phyloP scores from a whole-genome alignment of 2,797 vertebrate genomes.

The Lerista edwardsae region DNA sequence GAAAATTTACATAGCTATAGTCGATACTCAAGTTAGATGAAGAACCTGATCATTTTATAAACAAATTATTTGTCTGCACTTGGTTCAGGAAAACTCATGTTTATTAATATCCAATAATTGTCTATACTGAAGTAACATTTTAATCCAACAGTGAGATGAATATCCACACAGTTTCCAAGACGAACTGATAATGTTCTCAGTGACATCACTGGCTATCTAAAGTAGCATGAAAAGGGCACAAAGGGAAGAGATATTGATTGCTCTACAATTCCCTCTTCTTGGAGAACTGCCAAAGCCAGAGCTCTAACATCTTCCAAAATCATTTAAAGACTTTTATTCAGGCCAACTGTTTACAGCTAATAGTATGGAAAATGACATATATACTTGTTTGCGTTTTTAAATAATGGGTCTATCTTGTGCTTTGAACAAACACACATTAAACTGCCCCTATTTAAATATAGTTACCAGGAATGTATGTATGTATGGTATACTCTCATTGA shows the following conservation, averaged over 20 bases:
- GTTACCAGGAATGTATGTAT: not conserved
- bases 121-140: not conserved
- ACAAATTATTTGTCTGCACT: not conserved
- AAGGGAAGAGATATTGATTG: not conserved
- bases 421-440: not conserved
- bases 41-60: not conserved
- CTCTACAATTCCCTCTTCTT: not conserved
- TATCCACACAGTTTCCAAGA: not conserved
- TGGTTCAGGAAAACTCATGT: too few relatives aligned
- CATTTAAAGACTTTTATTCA: not conserved
- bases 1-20: too few relatives aligned
- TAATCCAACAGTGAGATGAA: not conserved
- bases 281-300: not conserved
- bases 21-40: not conserved
- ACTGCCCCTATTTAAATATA: not conserved
- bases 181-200: not conserved
- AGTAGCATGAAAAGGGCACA: not conserved
- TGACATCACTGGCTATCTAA: not conserved
- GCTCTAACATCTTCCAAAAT: not conserved
- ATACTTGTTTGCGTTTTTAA: not conserved
- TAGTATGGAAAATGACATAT: not conserved
- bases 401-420: not conserved
- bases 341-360: not conserved
- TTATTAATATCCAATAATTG: not conserved
- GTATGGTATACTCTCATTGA: too few relatives aligned